A percentile compares a stretch with the other conserved stretches of the same genome.
phyloP scores from a whole-genome alignment of 2,113 vertebrate species.

The Diglossa brunneiventris region DNA sequence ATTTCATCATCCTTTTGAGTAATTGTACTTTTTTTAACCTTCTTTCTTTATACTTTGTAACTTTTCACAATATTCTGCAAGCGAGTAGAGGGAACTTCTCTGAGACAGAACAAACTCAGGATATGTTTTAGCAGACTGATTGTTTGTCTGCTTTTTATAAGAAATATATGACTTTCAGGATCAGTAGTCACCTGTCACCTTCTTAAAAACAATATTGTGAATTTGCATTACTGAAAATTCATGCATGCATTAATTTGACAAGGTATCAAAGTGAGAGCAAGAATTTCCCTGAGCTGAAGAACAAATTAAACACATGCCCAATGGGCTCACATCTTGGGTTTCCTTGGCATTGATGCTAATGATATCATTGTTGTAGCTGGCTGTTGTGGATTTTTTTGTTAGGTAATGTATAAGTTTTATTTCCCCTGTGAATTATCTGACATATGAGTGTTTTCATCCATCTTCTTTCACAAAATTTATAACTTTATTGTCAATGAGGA shows the following conservation, averaged over 20 bases:
- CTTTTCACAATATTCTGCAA: not conserved
- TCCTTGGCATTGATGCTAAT: not conserved
- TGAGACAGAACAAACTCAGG: not conserved
- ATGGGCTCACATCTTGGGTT: rapidly evolving
- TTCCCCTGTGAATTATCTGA: not conserved
- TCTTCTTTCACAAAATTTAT: not conserved
- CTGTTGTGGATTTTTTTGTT: not conserved
- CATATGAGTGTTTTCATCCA: not conserved
- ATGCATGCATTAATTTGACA: not conserved
- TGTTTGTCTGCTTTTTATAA: not conserved
- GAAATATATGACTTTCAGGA: not conserved
- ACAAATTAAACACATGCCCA: not conserved
- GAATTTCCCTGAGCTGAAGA: not conserved
- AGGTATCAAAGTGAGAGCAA: not conserved
- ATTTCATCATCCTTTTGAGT: not conserved
- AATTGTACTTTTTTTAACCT: not conserved
- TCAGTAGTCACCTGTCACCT: not conserved
- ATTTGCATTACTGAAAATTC: not conserved
- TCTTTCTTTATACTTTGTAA: not conserved
- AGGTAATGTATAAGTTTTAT: not conserved
- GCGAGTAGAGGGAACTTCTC: not conserved
- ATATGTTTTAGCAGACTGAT: not conserved
- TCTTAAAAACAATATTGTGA: not conserved
- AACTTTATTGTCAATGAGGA: not conserved
- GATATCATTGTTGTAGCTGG: rapidly evolving